Conservation (phyloP, 2,888 invertebrate genomes). For the Thalpophila matura region DNA sequence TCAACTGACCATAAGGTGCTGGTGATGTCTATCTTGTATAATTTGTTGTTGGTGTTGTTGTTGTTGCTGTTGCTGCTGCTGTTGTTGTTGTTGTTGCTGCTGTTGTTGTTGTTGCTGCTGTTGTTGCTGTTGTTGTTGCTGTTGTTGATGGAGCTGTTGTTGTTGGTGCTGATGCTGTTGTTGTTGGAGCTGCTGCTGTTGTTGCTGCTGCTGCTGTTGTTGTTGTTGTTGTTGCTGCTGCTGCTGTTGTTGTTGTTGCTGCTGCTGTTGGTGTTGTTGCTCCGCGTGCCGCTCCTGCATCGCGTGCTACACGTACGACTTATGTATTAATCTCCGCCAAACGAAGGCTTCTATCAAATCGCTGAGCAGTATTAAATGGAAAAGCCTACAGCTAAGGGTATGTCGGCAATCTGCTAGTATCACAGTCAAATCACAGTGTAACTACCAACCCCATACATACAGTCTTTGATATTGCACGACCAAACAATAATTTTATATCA, state of each 20-base stretch:
- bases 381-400: conserved; percentile 17
- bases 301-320: conserved; percentile 57
- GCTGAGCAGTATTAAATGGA: conserved; percentile 14
- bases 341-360: conserved; percentile 1
- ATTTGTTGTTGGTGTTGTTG: conserved; percentile 71
- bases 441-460: conserved; percentile 16
- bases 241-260: conserved; percentile 48
- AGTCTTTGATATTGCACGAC: background rate
- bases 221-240: conserved; percentile 64
- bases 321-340: conserved; percentile 51
- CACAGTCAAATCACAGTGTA: conserved; percentile 1
- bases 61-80: conserved; percentile 63
- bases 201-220: conserved; percentile 59
- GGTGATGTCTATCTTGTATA: conserved; percentile 75
- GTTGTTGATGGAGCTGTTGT: conserved; percentile 54
- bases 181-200: conserved; percentile 7
- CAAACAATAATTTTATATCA: background rate
- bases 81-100: conserved; percentile 37
- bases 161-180: conserved; percentile 21
- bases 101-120: conserved; percentile 26
- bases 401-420: conserved; percentile 23
- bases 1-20: conserved; percentile 69
- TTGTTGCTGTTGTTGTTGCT: conserved; percentile 49
- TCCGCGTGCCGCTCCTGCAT: conserved; percentile 65
- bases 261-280: conserved; percentile 65